Base-by-base conservation (phyloP, 2,888 invertebrate genomes). In the Caenorhabditis macrosperma region DNA sequence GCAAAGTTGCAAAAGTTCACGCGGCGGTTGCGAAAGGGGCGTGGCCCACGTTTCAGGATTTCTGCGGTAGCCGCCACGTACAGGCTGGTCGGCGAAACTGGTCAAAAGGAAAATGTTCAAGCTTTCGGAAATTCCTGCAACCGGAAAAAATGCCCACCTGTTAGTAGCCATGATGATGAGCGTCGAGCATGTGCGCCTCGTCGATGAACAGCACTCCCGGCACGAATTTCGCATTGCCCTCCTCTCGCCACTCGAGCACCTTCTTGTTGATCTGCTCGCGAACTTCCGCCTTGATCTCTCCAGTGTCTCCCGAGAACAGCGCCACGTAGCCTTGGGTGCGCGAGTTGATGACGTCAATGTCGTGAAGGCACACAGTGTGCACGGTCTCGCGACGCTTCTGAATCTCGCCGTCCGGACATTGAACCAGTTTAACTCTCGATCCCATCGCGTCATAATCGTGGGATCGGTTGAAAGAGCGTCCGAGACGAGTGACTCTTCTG, bases 91-190 rank as follows among this genome's bases (percentile, higher is more conserved):
- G n/a, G n/a, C n/a, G n/a, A n/a, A n/a, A n/a, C n/a, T n/a, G n/a
- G n/a, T n/a, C n/a, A n/a, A n/a, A n/a, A n/a, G n/a, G n/a, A n/a
- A n/a, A n/a, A n/a, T n/a, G n/a, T n/a, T n/a, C n/a, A n/a, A n/a
- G n/a, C n/a, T n/a, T n/a, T n/a, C n/a, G 20, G 20, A 46, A 46
- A 46, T 20, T 22, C 22, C 33, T n/a, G 30, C 1, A 30, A 17
- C 12, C 4, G n/a, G n/a, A n/a, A n/a, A n/a, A n/a, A n/a, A n/a
- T n/a, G n/a, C 55, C 20, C 22, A 94, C 89, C 98, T 93, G 92
- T 99, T 99, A 17, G 99, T 99, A 0, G 99, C 99, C 96, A 99
- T 97, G 48, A 99, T 96, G 0, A 99, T 95, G 0, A 99, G 94
- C 96, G 91, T 99, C 99, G 84, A 99, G 92, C 97, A 99, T 98